phyloP scores from a whole-genome alignment of 1,140 invertebrate species.

The Drosophila lacertosa region DNA sequence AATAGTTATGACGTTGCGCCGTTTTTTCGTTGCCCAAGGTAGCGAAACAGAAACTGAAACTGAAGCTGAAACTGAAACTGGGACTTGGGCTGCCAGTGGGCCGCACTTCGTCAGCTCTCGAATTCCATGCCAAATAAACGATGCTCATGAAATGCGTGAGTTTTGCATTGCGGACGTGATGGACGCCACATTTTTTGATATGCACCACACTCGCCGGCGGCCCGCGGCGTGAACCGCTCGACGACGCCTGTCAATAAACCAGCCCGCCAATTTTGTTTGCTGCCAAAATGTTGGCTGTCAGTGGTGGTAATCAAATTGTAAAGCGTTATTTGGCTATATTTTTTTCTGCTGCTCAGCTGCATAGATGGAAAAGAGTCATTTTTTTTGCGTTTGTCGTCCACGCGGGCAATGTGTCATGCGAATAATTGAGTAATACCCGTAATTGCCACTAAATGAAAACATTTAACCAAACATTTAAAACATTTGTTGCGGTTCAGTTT shows the following conservation, averaged over 20 bases:
- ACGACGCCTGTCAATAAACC: constrained; percentile 39
- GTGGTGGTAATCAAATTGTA: constrained; percentile 76
- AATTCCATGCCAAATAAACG: constrained; percentile 67
- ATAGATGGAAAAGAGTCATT: constrained; percentile 56
- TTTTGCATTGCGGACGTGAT: constrained; percentile 72
- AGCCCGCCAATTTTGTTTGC: constrained; percentile 25
- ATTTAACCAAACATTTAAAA: constrained; percentile 25
- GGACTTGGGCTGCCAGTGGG: background rate
- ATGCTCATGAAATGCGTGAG: constrained; percentile 64
- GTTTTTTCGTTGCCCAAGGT: constrained; percentile 37
- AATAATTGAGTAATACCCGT: constrained; percentile 30
- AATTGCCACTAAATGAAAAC: constrained; percentile 33
- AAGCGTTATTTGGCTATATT: constrained; percentile 59
- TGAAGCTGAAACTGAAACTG: constrained; percentile 15
- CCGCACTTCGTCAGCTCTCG: constrained; percentile 46
- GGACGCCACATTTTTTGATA: constrained; percentile 43
- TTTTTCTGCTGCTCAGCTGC: constrained; percentile 48
- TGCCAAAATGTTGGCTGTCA: constrained; percentile 59
- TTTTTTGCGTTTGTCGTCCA: constrained; percentile 16
- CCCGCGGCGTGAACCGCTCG: background rate
- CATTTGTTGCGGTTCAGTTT: constrained; percentile 11
- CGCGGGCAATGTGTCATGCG: background rate
- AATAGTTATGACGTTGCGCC: constrained; percentile 63
- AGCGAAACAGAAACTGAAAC: constrained; percentile 10
- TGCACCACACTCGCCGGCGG: background rate